Percentiles rank a stretch among this genome's conserved stretches.
phyloP scores from a whole-genome alignment of 2,113 vertebrate genomes.

The Urocynchramus pylzowi region DNA sequence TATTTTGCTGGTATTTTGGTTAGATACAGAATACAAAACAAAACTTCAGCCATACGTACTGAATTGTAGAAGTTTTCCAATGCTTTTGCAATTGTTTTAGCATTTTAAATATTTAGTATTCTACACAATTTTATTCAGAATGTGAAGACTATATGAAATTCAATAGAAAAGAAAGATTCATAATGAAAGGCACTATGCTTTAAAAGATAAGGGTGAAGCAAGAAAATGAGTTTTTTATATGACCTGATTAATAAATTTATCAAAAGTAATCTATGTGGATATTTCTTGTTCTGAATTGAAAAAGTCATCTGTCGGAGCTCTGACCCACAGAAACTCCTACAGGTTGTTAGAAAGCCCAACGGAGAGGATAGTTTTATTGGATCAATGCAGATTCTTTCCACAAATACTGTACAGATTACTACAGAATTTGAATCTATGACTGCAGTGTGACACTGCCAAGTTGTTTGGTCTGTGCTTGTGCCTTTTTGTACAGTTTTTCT shows the following conservation, averaged over 20 bases:
- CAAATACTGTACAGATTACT: not conserved
- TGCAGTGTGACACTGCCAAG: not conserved
- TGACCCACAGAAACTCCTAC: not conserved
- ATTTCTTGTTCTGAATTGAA: not conserved
- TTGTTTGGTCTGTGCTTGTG: not conserved
- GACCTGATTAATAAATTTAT: not conserved
- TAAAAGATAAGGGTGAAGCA: not conserved
- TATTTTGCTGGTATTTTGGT: not conserved
- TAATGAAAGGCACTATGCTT: not conserved
- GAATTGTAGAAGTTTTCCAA: not conserved
- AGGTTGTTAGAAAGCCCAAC: not conserved
- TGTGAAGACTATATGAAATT: not conserved
- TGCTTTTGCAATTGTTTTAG: not conserved
- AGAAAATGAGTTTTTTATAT: not conserved
- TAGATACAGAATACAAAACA: not conserved
- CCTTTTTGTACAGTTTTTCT: not conserved
- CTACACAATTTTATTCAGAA: not conserved
- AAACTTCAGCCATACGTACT: not conserved
- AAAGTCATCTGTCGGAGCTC: not conserved
- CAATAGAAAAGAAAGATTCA: not conserved
- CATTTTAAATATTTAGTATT: not conserved
- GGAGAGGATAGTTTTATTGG: not conserved
- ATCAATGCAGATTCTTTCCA: not conserved
- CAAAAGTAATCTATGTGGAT: not conserved
- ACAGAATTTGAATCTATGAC: not conserved